Evolutionary conservation across 30 jellyfish, hydroid and myxozoan species (phyloP), one percentile per base, ranked within the genome.

Genomic region (Hydractinia symbiolongicarpus): DNA sequence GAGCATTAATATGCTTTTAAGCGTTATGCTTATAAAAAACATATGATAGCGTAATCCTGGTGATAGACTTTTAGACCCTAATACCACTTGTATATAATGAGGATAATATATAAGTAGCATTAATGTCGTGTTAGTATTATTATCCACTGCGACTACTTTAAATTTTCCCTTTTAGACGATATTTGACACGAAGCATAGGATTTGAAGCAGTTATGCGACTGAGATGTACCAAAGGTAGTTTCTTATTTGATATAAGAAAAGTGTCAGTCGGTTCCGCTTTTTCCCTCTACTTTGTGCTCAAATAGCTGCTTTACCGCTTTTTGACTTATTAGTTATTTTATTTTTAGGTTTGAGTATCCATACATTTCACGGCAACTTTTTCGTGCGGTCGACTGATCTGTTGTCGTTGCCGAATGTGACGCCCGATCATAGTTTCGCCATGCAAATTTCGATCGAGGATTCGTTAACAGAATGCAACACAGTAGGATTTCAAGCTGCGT

Each of bases 161-260:
- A 64, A 64, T 64, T 72, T 66, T 14, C 51, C 5, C 68, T 68
- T 56, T 49, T 55, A 93, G 98, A 82, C 96, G 83, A 50, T 93
- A 93, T 76, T 77, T 93, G 54, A 93, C 98, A 16, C 77, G 98
- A 62, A 67, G 78, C 50, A 87, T 93, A 14, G 98, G 98, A 8
- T 84, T 93, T 83, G 98, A 93, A 73, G 98, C 98, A 0, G 98
- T 93, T 13, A 93, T 93, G 98, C 76, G 98, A 50, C 83, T 93
- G 1, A 68, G 98, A 67, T 93, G 98, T 72, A 79, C 98, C 20
- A 93, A 88, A 86, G 98, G 98, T 87, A 15, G 44, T 16, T 17
- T 4, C 40, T 50, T 16, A n/a, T 16, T 8, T 73, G 0, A 10
- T 73, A 20, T 9, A 14, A 7, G n/a, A 11, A 11, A 16, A 50